A percentile compares a stretch with the other conserved stretches of the same genome.
Conservation (phyloP, 2,888 invertebrate species). For the Phyto melanocephala region DNA sequence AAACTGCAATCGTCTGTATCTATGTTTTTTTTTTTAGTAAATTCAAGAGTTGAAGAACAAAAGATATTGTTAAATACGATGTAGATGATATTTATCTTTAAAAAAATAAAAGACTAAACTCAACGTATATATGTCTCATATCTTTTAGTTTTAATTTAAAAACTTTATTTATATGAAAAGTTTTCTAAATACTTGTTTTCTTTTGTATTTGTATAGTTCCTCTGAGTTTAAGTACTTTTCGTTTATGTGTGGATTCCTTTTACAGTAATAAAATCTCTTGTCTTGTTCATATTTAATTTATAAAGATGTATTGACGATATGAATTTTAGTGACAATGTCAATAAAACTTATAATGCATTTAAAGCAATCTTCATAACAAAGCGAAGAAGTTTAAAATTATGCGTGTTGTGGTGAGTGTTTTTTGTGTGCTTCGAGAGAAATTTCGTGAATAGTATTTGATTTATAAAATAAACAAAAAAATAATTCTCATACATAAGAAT, state of each 20-base stretch:
- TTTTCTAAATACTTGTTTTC: constrained; percentile 16
- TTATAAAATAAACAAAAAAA: too few relatives aligned
- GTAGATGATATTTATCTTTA: neutral
- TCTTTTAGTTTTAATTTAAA: constrained; percentile 44
- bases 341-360: constrained; percentile 10
- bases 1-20: neutral
- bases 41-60: neutral
- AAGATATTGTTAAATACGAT: neutral
- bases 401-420: too few relatives aligned
- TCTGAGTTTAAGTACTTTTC: too few relatives aligned
- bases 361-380: too few relatives aligned
- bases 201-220: neutral
- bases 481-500: too few relatives aligned
- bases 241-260: neutral
- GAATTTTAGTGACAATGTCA: neutral
- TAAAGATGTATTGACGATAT: neutral
- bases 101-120: constrained; percentile 18
- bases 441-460: too few relatives aligned
- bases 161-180: constrained; percentile 52
- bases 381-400: too few relatives aligned
- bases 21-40: neutral
- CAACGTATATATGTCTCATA: too few relatives aligned
- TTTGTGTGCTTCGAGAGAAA: too few relatives aligned
- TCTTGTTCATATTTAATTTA: constrained; percentile 5
- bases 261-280: neutral